These are phyloP conservation scores for Aphrophora alni DNA, from an alignment of 2,888 invertebrate species.

Conservation along the genomic window DNA sequence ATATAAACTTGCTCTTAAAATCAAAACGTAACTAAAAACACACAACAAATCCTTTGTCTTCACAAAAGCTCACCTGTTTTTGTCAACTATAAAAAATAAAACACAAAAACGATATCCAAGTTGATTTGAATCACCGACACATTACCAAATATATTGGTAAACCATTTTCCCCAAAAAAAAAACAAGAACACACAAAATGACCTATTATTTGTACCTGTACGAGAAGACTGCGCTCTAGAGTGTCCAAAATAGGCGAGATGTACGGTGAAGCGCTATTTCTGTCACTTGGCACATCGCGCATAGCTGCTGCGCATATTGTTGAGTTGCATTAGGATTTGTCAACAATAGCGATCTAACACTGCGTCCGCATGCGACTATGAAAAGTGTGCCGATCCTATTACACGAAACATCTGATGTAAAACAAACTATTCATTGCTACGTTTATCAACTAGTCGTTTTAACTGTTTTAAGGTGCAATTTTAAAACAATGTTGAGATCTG, in stretches of 20 bases:
- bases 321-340: background rate
- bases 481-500: too few relatives aligned
- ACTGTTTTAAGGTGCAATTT: too few relatives aligned
- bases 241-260: slow-evolving; percentile 53
- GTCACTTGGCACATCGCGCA: slow-evolving; percentile 12
- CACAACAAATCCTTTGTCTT: too few relatives aligned
- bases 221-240: slow-evolving; percentile 24
- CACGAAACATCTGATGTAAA: too few relatives aligned
- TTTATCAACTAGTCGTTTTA: too few relatives aligned
- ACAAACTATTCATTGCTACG: too few relatives aligned
- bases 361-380: too few relatives aligned
- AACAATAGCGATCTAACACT: background rate
- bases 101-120: background rate
- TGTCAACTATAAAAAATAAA: background rate
- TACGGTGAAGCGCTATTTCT: slow-evolving; percentile 43
- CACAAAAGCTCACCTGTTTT: background rate
- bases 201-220: slow-evolving; percentile 6
- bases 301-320: background rate
- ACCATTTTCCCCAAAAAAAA: background rate
- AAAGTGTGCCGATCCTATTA: too few relatives aligned
- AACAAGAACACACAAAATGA: background rate
- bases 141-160: background rate
- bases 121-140: background rate
- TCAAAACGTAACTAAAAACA: too few relatives aligned
- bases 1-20: too few relatives aligned